These are phyloP conservation scores for Sinopyrophorus schimmeli DNA, from an alignment of 2,888 invertebrate species.

Conservation along the genomic window DNA sequence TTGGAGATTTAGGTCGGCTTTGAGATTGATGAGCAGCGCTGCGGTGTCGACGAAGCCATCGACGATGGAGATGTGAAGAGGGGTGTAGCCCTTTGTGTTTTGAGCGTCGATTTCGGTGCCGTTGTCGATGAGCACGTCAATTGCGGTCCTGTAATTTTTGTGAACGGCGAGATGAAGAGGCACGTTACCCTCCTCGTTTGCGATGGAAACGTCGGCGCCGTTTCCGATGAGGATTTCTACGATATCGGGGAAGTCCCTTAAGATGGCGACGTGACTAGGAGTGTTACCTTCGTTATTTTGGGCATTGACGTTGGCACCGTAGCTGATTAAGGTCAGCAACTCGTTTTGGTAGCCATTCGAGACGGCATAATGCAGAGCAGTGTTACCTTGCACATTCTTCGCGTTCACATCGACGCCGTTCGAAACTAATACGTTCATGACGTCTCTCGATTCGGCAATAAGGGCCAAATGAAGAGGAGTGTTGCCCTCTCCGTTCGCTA, in stretches of 20 bases:
- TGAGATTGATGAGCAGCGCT: background rate
- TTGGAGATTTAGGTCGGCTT: background rate
- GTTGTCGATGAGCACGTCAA: conserved; percentile 1
- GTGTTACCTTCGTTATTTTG: background rate
- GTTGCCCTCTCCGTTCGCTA: background rate
- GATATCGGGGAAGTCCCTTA: background rate
- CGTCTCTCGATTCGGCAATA: too few species aligned
- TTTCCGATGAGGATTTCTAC: background rate
- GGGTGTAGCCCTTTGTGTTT: conserved; percentile 1
- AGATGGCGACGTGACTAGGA: conserved; percentile 1
- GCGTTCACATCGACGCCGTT: background rate
- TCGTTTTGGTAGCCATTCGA: background rate
- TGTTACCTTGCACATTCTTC: conserved; percentile 1
- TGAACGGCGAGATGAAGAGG: conserved; percentile 2
- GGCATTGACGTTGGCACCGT: background rate
- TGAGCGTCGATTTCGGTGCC: background rate
- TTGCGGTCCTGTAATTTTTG: background rate
- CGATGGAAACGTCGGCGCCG: background rate
- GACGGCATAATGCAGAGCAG: conserved; percentile 1
- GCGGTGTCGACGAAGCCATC: background rate
- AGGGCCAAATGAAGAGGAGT: background rate
- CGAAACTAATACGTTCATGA: too few species aligned
- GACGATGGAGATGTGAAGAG: background rate
- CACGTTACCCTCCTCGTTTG: background rate
- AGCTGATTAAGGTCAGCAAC: background rate